Evolutionary conservation across 2,888 invertebrate genomes (phyloP).

Genomic region (Camptogramma bilineatum): DNA sequence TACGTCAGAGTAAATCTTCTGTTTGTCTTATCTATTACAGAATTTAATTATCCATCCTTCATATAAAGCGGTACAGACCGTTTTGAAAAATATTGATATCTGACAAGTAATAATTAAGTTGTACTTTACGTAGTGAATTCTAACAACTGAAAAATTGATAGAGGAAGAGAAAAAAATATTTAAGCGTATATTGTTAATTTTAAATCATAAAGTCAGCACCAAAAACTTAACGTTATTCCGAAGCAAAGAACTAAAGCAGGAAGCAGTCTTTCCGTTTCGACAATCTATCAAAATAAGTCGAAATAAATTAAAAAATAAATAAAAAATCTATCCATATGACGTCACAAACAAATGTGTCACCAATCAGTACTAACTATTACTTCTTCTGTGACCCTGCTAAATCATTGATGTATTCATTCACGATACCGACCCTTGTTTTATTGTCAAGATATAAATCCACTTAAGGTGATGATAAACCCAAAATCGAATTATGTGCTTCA

Average conservation of each 20-base stretch:
- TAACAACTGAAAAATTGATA: no score
- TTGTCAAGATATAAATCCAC: conserved; percentile 72
- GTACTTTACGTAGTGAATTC: no score
- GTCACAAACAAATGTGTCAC: conserved; percentile 32
- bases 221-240: no score
- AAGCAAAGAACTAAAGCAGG: no score
- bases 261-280: no score
- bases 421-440: conserved; percentile 66
- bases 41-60: background rate
- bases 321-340: background rate
- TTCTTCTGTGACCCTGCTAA: conserved; percentile 23
- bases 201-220: no score
- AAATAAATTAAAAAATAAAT: background rate
- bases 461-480: conserved; percentile 69
- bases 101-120: no score
- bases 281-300: no score
- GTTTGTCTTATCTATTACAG: background rate
- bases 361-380: conserved; percentile 11
- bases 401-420: conserved; percentile 54
- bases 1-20: background rate
- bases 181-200: no score
- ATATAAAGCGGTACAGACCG: background rate
- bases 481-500: conserved; percentile 78
- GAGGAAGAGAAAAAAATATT: no score
- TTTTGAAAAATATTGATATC: no score